These are phyloP conservation scores for Planococcus citri DNA, from an alignment of 1,140 invertebrate species.

Conservation along the genomic window DNA sequence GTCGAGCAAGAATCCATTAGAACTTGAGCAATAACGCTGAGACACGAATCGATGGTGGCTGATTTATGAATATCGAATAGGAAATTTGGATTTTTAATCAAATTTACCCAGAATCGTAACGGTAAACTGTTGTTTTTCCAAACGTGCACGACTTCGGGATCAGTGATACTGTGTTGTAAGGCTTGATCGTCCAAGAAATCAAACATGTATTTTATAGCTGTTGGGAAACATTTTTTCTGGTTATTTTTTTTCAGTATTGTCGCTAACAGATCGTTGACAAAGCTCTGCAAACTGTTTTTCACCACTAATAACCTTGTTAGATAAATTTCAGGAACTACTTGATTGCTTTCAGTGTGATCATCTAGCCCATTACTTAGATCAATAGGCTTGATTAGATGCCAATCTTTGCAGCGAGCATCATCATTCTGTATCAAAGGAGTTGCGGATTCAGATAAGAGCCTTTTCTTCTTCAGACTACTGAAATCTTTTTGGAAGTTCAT, in stretches of 20 bases:
- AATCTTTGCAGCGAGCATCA: conserved; percentile 72
- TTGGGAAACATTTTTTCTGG: conserved; percentile 72
- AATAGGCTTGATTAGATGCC: conserved; percentile 79
- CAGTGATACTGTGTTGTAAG: conserved; percentile 84
- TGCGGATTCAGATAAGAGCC: too few species aligned
- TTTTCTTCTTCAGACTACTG: too few species aligned
- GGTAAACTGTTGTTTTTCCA: conserved; percentile 96
- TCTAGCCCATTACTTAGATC: conserved; percentile 63
- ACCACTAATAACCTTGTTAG: conserved; percentile 92
- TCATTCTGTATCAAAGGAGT: too few species aligned
- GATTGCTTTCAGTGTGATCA: conserved; percentile 90
- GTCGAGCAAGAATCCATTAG: conserved; percentile 92
- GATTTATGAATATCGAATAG: conserved; percentile 94
- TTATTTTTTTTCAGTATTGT: conserved; percentile 93
- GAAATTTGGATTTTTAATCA: conserved; percentile 93
- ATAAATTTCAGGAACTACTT: conserved; percentile 99
- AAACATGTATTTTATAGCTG: conserved; percentile 99
- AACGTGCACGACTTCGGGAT: conserved; percentile 95
- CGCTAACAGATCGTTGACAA: conserved; percentile 97
- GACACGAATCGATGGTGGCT: conserved; percentile 74
- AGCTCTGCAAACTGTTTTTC: conserved; percentile 95
- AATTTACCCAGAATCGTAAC: conserved; percentile 90
- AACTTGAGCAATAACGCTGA: conserved; percentile 89
- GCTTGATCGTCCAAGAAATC: conserved; percentile 99
- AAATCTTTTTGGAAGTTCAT: too few species aligned